Evolutionary conservation across 2,797 vertebrate species (phyloP).

Genomic region (Adrianichthys oophorus): DNA sequence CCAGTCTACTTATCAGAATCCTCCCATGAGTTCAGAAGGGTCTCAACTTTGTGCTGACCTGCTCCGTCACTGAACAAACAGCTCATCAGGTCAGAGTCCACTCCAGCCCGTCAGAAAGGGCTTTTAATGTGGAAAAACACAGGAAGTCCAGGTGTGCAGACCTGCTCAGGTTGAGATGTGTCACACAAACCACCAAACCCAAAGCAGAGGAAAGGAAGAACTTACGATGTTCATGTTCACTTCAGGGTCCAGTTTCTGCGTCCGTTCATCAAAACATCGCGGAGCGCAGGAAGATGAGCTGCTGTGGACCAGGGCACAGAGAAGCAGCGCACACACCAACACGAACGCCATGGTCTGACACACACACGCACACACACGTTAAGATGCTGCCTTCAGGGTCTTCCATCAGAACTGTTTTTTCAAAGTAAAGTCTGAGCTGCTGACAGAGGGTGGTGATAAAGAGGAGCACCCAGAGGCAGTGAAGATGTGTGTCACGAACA

Average conservation of each 20-base stretch:
- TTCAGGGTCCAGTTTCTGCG: constrained; percentile 72
- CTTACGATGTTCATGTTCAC: constrained; percentile 81
- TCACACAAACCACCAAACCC: no score
- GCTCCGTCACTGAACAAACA: background rate
- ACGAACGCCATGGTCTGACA: constrained; percentile 35
- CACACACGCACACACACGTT: constrained; percentile 20
- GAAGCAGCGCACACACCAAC: constrained; percentile 31
- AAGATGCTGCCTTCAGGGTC: background rate
- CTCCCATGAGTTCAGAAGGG: no score
- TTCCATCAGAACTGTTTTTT: background rate
- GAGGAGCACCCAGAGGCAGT: background rate
- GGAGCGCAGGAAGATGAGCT: background rate
- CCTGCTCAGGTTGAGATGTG: no score
- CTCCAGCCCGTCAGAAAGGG: no score
- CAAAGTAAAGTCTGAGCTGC: background rate
- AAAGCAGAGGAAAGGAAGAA: background rate
- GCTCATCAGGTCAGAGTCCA: background rate
- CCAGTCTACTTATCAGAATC: no score
- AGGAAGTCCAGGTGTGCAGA: background rate
- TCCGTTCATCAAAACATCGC: background rate
- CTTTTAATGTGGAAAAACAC: background rate
- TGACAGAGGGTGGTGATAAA: background rate
- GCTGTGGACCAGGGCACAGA: constrained; percentile 2
- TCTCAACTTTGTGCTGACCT: no score
- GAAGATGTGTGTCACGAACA: background rate